These are phyloP conservation scores for Galemys pyrenaicus DNA, from an alignment of 2,113 vertebrate genomes.

Conservation along the genomic window DNA sequence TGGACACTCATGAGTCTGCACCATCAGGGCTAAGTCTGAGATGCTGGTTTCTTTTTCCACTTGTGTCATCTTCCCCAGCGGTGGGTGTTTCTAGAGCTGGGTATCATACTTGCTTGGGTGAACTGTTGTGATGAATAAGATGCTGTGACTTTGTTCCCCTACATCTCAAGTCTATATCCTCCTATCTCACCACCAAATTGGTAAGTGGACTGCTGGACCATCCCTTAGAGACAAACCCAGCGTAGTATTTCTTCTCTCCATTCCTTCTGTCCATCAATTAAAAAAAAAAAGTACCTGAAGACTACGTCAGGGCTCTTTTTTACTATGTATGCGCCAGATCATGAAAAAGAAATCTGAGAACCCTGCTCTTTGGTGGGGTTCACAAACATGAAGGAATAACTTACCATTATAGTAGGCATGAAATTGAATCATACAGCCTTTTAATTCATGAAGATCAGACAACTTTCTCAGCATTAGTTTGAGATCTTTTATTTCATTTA, in stretches of 20 bases:
- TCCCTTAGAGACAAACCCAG: not conserved
- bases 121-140: no score
- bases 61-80: accelerated
- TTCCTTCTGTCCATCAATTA: not conserved
- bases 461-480: not conserved
- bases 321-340: not conserved
- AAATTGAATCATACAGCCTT: not conserved
- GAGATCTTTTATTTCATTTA: not conserved
- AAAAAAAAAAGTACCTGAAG: not conserved
- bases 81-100: not conserved
- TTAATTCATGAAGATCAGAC: not conserved
- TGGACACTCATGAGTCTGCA: no score
- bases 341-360: not conserved
- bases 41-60: not conserved
- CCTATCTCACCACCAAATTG: not conserved
- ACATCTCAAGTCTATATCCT: not conserved
- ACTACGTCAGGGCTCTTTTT: not conserved
- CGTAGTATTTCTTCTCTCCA: not conserved
- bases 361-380: not conserved
- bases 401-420: not conserved
- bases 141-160: not conserved
- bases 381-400: not conserved
- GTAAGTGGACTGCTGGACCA: not conserved
- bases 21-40: not conserved
- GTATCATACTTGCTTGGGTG: no score